Base-by-base conservation (phyloP, 2,888 invertebrate genomes). In the Pherbina coryleti region DNA sequence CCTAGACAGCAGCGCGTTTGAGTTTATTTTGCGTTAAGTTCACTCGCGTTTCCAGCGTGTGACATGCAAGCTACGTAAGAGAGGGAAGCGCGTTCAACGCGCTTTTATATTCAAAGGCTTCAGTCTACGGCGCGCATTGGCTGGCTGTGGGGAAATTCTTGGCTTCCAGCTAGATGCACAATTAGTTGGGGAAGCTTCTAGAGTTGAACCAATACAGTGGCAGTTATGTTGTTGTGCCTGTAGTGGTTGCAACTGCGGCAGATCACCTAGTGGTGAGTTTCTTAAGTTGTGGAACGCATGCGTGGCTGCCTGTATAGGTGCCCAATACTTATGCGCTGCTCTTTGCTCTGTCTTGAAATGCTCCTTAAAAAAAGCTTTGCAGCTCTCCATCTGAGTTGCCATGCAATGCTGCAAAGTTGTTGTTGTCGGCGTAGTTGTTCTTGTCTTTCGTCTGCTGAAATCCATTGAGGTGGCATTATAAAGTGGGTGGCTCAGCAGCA, bases 61-160 rank as follows among this genome's bases (percentile, higher is more conserved):
- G 79, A 78, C 80, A 75, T 79, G 79, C 31, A 78, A 80, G 81
- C 80, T 77, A 78, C 81, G 77, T 79, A 79, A 81, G 81, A 83
- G 82, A 83, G 79, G 78, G 76, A 77, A 28, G 76, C 78, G 80
- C 79, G 79, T 79, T 79, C 80, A 79, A 81, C 82, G 79, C 80
- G 81, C 82, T 83, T 83, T 82, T 83, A 83, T 83, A 83, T 81
- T 82, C 76, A 82, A 82, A 79, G 75, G 79, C 75, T 72, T 75
- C 64, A 55, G 67, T 25, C 34, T 44, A 19, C 57, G n/a, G 9
- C 55, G n/a, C 14, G 17, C n/a, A 19, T 8, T 19, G 25, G 57
- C 57, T 28, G 14, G 53, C 37, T 34, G 57, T 37, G 72, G 81
- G 80, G 81, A 60, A 81, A 80, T 51, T 70, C 49, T 31, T 55